Conservation (phyloP, 2,888 invertebrate species). For the Drosophila yooni region DNA sequence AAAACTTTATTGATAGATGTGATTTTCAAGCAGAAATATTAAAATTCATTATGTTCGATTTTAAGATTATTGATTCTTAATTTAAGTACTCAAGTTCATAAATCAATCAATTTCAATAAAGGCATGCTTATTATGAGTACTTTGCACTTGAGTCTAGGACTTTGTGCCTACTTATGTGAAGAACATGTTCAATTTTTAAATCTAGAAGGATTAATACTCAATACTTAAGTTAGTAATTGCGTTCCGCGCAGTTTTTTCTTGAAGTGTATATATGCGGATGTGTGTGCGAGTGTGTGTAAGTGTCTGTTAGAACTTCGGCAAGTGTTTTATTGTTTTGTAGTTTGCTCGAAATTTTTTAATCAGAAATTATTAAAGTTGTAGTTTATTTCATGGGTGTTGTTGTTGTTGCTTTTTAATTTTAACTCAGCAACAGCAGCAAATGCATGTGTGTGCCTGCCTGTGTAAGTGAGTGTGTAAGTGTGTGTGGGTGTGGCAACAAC, state of each 20-base stretch:
- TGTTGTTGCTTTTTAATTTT: constrained; percentile 14
- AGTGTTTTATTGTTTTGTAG: constrained; percentile 55
- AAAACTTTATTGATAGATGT: neutral
- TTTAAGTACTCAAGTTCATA: neutral
- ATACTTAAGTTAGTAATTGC: neutral
- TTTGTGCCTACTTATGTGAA: neutral
- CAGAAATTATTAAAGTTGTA: constrained; percentile 75
- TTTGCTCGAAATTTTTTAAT: constrained; percentile 66
- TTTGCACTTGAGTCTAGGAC: neutral
- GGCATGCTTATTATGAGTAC: neutral
- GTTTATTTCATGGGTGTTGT: constrained; percentile 49
- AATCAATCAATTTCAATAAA: neutral
- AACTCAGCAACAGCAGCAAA: neutral
- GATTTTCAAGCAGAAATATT: neutral
- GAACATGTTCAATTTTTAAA: too few relatives aligned
- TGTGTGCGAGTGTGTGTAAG: constrained; percentile 1
- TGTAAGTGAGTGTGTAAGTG: neutral
- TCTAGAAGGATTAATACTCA: too few relatives aligned
- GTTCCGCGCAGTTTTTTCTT: neutral
- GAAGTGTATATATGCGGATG: neutral
- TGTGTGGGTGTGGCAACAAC: constrained; percentile 14
- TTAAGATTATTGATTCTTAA: neutral
- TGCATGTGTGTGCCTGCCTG: neutral
- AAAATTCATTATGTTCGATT: neutral
- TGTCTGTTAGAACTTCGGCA: constrained; percentile 51